Percentiles rank a stretch among this genome's conserved stretches.
Evolutionary conservation across 2,113 vertebrate genomes (phyloP).

Genomic region (Epinephelus moara): DNA sequence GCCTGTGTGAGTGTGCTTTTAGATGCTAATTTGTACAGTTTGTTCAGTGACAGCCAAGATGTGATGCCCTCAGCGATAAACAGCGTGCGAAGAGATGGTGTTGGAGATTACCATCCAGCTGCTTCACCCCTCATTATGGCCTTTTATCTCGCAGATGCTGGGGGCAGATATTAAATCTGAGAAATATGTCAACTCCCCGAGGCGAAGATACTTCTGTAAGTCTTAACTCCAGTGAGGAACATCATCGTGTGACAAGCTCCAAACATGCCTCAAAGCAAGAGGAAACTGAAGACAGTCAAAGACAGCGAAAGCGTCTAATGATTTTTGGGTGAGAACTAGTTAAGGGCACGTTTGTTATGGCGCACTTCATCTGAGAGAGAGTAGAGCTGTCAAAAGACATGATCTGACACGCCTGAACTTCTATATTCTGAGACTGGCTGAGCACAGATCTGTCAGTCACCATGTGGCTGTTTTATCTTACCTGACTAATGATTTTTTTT

Average conservation of each 20-base stretch:
- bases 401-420: conserved; percentile 57
- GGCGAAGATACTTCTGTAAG: conserved; percentile 18
- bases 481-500: conserved; percentile 44
- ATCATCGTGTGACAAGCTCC: conserved; percentile 46
- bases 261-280: conserved; percentile 25
- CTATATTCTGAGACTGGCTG: background rate
- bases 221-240: conserved; percentile 17
- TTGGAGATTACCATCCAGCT: conserved; percentile 54
- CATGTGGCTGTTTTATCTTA: conserved; percentile 21
- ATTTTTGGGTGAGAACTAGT: conserved; percentile 56
- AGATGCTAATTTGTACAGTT: conserved; percentile 47
- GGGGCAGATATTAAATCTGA: conserved; percentile 44
- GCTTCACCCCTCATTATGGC: conserved; percentile 55
- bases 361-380: conserved; percentile 21
- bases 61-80: conserved; percentile 32
- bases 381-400: conserved; percentile 24
- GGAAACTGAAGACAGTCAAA: conserved; percentile 45
- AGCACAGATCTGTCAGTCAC: conserved; percentile 20
- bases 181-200: conserved; percentile 48
- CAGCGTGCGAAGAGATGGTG: conserved; percentile 39
- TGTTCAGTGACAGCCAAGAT: conserved; percentile 29
- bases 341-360: conserved; percentile 29
- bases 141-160: conserved; percentile 61
- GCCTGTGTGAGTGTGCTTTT: background rate
- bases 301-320: conserved; percentile 41